Evolutionary conservation across 2,797 vertebrate species (phyloP).

Genomic region (Danio kyathit): DNA sequence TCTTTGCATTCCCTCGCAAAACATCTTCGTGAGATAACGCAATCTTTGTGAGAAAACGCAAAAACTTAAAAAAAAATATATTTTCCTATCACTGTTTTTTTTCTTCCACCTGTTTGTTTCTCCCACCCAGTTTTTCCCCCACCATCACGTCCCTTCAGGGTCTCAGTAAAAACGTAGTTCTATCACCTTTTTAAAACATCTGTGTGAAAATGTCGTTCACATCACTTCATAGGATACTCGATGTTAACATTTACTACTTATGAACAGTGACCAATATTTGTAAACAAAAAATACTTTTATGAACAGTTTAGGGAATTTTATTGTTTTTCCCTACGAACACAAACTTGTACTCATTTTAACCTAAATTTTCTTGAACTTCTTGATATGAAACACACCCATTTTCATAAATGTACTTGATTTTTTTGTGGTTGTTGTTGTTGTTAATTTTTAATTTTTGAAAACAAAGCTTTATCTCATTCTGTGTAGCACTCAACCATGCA

Average conservation of each 20-base stretch:
- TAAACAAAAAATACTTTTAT: constrained; percentile 51
- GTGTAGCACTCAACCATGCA: constrained; percentile 35
- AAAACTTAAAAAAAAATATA: too few relatives aligned
- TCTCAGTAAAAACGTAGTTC: not conserved
- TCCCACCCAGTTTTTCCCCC: too few relatives aligned
- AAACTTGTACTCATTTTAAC: not conserved
- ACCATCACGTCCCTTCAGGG: too few relatives aligned
- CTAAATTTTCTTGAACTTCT: constrained; percentile 3
- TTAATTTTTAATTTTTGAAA: constrained; percentile 11
- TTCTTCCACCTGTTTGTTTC: too few relatives aligned
- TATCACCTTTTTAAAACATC: constrained; percentile 33
- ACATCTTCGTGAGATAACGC: too few relatives aligned
- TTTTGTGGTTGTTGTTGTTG: not conserved
- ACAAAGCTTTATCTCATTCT: constrained; percentile 37
- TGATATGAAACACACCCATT: constrained; percentile 7
- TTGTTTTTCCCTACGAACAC: constrained; percentile 1
- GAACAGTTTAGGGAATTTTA: constrained; percentile 45
- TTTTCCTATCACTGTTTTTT: too few relatives aligned
- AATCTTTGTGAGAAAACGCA: too few relatives aligned
- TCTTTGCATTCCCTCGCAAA: too few relatives aligned
- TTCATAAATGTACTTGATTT: not conserved
- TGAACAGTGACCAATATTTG: constrained; percentile 49
- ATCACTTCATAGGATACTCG: constrained; percentile 13
- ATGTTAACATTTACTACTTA: constrained; percentile 50
- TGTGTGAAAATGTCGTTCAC: not conserved